Evolutionary conservation across 2,113 vertebrate genomes (phyloP), one percentile per base, ranked within the genome.

Genomic region (Nymphicus hollandicus): DNA sequence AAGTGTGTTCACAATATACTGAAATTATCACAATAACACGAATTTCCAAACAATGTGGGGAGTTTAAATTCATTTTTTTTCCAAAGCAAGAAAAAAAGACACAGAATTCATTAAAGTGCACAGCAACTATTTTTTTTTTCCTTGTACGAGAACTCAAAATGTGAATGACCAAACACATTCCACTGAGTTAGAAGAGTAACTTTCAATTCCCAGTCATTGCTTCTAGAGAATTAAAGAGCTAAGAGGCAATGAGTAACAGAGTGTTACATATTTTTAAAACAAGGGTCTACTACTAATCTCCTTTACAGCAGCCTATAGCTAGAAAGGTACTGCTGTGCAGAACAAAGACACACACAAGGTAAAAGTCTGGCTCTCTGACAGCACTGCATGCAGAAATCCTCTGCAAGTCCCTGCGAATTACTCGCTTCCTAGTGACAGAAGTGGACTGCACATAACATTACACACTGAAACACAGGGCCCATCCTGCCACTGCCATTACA

Each of bases 261-360:
- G 16, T 33, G 7, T 33, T 66, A 53, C 7, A 13, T 50, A 43
- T 50, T 85, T 92, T 92, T 31, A 31, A 55, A 74, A 10, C 17
- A 56, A 73, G 0, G 0, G 9, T 33, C 66, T 44, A 15, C 41
- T 53, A 10, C 17, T 71, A 23, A 41, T 1, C 20, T 65, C 17
- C 24, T 81, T 70, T 56, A 66, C 19, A 14, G 19, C n/a, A 72
- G 27, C 2, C 19, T 33, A 37, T 13, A 39, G 6, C 18, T 17
- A 77, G 35, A 20, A 78, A 52, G 10, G 55, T 49, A 27, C 13
- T 18, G 10, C 14, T 28, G 31, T 17, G 20, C 5, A 23, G 9
- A 61, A 7, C 17, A 11, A 5, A 73, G 31, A 56, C 11, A 55
- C 2, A 14, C 7, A 44, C 7, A 50, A 1, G 3, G 0, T 3